Evolutionary conservation across 2,797 vertebrate genomes (phyloP), one percentile per base, ranked within the genome.

Genomic region (Lates japonicus): DNA sequence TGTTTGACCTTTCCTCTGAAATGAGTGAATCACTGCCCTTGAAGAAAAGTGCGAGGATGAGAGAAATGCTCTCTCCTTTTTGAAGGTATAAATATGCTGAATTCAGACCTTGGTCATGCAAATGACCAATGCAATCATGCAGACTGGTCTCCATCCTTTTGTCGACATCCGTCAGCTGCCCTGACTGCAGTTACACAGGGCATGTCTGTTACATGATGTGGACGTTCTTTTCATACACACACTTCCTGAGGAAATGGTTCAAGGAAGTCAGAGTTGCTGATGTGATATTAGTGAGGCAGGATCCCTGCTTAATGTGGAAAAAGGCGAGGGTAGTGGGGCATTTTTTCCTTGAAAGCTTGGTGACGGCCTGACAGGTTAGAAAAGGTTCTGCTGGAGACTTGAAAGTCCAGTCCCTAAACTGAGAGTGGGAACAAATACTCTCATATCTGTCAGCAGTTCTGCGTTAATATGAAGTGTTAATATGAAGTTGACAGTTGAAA

Each of bases 161-260:
- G 39, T 39, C 7, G 39, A 39, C 39, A 39, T 39, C 9, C 10
- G 39, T 39, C 39, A 39, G 39, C 39, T 39, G 7, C 7, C 5
- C 39, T 39, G 44, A 48, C n/a, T 54, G 22, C 22, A 25, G 9
- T 33, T 33, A 31, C 54, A 57, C 29, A 17, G 54, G 29, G 16
- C 29, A 17, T 33, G 14, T 57, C 39, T 9, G 54, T 8, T 7
- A 58, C 17, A 9, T 19, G 54, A 35, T 58, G 31, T 31, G 13
- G 7, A 14, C 1, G 19, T 57, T 57, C 55, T 57, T 9, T 35
- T 57, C 8, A 35, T 16, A 4, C 25, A 16, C 16, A 57, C 31
- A 57, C 10, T 57, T 57, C 55, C 55, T 8, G 31, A 33, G 55
- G 55, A 57, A 57, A 57, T 57, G 55, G 33, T 57, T 57, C 19